phyloP scores from a whole-genome alignment of 1,140 invertebrate species.

The Apis laboriosa region DNA sequence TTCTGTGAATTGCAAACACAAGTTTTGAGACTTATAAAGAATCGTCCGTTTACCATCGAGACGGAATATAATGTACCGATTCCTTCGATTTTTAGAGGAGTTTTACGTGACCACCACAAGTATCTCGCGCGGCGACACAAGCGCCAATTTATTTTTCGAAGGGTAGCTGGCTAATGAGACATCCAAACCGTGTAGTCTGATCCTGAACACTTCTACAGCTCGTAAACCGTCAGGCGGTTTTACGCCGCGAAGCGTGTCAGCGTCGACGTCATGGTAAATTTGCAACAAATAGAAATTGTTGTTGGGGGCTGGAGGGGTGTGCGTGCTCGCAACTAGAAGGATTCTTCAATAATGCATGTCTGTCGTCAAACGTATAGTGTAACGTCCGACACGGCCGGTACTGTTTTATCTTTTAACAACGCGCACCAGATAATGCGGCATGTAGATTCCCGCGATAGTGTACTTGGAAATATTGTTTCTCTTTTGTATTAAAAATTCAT shows the following conservation, averaged over 20 bases:
- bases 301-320: background rate
- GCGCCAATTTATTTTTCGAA: constrained; percentile 36
- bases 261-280: constrained; percentile 40
- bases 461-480: constrained; percentile 4
- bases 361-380: constrained; percentile 9
- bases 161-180: constrained; percentile 54
- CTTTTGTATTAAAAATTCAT: constrained; percentile 17
- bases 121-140: background rate
- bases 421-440: background rate
- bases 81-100: constrained; percentile 10
- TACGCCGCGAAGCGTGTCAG: constrained; percentile 41
- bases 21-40: background rate
- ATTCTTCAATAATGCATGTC: constrained; percentile 31
- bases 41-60: background rate
- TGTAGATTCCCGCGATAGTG: background rate
- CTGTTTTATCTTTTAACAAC: constrained; percentile 31
- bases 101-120: background rate
- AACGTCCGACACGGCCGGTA: background rate
- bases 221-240: constrained; percentile 52
- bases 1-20: background rate
- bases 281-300: constrained; percentile 35
- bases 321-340: constrained; percentile 17
- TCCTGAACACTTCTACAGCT: constrained; percentile 38
- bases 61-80: background rate
- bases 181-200: constrained; percentile 38